phyloP scores from a whole-genome alignment of 1,140 invertebrate species.

The Procambarus clarkii region DNA sequence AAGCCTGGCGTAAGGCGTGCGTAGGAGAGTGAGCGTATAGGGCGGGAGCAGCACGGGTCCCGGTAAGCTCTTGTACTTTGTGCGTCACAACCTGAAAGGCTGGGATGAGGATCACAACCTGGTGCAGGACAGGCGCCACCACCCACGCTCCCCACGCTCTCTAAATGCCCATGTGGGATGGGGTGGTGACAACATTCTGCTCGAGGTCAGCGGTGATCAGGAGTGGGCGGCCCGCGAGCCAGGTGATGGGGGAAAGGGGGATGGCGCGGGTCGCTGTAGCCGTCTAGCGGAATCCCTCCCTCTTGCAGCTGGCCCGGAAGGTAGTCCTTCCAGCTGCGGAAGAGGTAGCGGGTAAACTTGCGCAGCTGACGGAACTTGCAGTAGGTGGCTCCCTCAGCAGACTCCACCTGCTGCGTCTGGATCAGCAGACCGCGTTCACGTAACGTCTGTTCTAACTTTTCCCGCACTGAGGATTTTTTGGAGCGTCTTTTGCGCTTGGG shows the following conservation, averaged over 20 bases:
- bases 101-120: constrained; percentile 26
- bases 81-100: constrained; percentile 41
- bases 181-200: constrained; percentile 17
- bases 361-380: constrained; percentile 93
- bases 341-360: constrained; percentile 93
- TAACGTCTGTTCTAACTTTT: constrained; percentile 93
- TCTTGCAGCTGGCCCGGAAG: constrained; percentile 80
- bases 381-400: constrained; percentile 93
- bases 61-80: constrained; percentile 55
- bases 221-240: constrained; percentile 34
- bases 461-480: constrained; percentile 87
- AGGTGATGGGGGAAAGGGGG: constrained; percentile 48
- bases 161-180: constrained; percentile 45
- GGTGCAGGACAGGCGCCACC: background rate
- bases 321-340: constrained; percentile 94
- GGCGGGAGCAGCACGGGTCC: background rate
- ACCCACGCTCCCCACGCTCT: background rate
- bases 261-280: constrained; percentile 28
- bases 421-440: constrained; percentile 94
- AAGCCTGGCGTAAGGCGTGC: background rate
- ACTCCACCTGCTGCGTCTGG: constrained; percentile 93
- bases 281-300: constrained; percentile 41
- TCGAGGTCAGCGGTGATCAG: constrained; percentile 45
- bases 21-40: background rate
- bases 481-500: constrained; percentile 84